These are phyloP conservation scores for Diabrotica balteata DNA, from an alignment of 2,888 invertebrate genomes.

Conservation along the genomic window DNA sequence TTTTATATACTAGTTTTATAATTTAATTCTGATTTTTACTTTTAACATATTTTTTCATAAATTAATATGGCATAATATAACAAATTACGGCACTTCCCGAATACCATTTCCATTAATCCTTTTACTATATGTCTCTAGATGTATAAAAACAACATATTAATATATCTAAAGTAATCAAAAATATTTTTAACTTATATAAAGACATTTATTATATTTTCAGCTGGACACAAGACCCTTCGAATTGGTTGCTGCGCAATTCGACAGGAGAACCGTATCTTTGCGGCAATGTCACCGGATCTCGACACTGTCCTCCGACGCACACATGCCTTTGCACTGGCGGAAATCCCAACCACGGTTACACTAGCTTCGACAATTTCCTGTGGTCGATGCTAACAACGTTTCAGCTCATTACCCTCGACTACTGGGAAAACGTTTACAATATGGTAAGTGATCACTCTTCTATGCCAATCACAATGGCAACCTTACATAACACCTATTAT, in stretches of 20 bases:
- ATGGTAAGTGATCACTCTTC: constrained; percentile 71
- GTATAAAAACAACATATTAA: too few relatives aligned
- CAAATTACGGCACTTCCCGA: too few relatives aligned
- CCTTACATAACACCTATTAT: too few relatives aligned
- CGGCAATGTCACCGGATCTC: constrained; percentile 87
- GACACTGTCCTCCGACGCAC: constrained; percentile 77
- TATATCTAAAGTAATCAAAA: too few relatives aligned
- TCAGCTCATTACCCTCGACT: constrained; percentile 94
- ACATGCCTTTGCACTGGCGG: constrained; percentile 90
- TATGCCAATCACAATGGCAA: too few relatives aligned
- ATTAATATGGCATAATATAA: too few relatives aligned
- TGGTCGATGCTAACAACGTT: constrained; percentile 98
- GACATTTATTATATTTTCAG: constrained; percentile 57
- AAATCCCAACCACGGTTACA: constrained; percentile 96
- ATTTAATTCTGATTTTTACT: too few relatives aligned
- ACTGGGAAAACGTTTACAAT: constrained; percentile 98
- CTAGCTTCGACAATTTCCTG: constrained; percentile 96
- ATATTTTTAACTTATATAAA: not conserved
- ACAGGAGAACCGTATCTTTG: constrained; percentile 83
- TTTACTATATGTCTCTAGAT: too few relatives aligned
- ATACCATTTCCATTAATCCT: too few relatives aligned
- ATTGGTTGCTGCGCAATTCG: constrained; percentile 72
- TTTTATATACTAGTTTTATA: too few relatives aligned
- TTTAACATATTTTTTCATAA: too few relatives aligned
- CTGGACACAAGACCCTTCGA: constrained; percentile 76